These are phyloP conservation scores for Catostomus latipinnis DNA, from an alignment of 2,797 vertebrate genomes.

Conservation along the genomic window DNA sequence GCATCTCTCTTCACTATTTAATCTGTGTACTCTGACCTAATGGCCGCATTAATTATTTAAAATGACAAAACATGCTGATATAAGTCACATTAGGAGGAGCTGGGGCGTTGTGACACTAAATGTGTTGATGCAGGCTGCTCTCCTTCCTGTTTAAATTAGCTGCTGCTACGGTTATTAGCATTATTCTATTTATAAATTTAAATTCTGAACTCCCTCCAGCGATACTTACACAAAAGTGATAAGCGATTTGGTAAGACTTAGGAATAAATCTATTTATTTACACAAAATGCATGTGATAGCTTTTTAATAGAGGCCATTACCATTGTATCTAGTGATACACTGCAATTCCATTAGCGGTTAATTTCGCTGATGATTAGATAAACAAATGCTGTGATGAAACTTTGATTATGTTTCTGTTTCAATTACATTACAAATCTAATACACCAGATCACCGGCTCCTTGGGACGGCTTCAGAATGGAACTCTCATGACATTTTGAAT, in stretches of 20 bases:
- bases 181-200: slow-evolving; percentile 48
- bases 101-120: slow-evolving; percentile 45
- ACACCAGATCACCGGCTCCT: slow-evolving; percentile 6
- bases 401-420: slow-evolving; percentile 44
- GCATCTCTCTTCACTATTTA: slow-evolving; percentile 10
- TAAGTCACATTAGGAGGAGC: slow-evolving; percentile 33
- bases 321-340: slow-evolving; percentile 42
- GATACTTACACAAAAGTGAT: slow-evolving; percentile 51
- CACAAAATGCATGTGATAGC: slow-evolving; percentile 49
- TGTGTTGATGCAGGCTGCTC: slow-evolving; percentile 1
- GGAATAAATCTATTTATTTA: slow-evolving; percentile 52
- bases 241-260: slow-evolving; percentile 39
- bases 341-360: slow-evolving; percentile 46
- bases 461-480: background rate
- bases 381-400: slow-evolving; percentile 58
- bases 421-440: slow-evolving; percentile 35
- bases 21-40: slow-evolving; percentile 35
- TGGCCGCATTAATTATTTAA: slow-evolving; percentile 52
- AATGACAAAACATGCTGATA: slow-evolving; percentile 36
- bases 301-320: slow-evolving; percentile 59
- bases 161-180: slow-evolving; percentile 37
- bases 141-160: slow-evolving; percentile 48
- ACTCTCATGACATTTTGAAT: background rate
- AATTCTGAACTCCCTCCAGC: slow-evolving; percentile 44
- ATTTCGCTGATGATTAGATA: slow-evolving; percentile 56